Percentiles rank a stretch among this genome's conserved stretches.
Conservation (phyloP, 2,888 invertebrate species). For the Plagodis pulveraria region DNA sequence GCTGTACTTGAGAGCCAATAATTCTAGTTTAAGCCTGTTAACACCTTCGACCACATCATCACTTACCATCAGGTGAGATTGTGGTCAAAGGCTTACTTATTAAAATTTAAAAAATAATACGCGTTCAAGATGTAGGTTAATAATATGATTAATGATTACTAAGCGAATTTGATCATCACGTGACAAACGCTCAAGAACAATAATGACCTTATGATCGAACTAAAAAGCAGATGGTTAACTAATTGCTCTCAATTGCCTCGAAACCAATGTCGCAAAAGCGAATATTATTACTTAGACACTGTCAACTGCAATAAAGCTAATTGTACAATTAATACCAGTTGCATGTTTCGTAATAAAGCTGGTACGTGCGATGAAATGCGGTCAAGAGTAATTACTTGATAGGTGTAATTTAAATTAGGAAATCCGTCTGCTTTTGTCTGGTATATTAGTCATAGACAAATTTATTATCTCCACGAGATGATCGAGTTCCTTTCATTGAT, state of each 20-base stretch:
- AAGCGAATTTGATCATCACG: too few species aligned
- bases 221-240: slow-evolving; percentile 1
- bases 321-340: slow-evolving; percentile 50
- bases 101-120: too few species aligned
- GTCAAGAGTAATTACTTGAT: slow-evolving; percentile 47
- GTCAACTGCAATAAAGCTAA: slow-evolving; percentile 53
- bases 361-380: slow-evolving; percentile 43
- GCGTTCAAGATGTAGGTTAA: too few species aligned
- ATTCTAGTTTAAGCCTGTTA: too few species aligned
- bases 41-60: too few species aligned
- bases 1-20: too few species aligned
- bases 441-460: too few species aligned
- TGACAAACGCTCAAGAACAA: not conserved
- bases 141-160: too few species aligned
- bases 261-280: slow-evolving; percentile 36
- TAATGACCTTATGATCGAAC: not conserved
- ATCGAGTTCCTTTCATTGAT: too few species aligned
- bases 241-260: slow-evolving; percentile 14
- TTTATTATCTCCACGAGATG: too few species aligned
- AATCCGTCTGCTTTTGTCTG: slow-evolving; percentile 17
- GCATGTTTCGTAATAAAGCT: slow-evolving; percentile 43
- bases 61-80: too few species aligned
- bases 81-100: too few species aligned
- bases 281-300: slow-evolving; percentile 46
- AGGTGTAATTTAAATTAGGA: slow-evolving; percentile 38